Base-by-base conservation (phyloP, 2,797 vertebrate species). In the Sebastes vulpes region DNA sequence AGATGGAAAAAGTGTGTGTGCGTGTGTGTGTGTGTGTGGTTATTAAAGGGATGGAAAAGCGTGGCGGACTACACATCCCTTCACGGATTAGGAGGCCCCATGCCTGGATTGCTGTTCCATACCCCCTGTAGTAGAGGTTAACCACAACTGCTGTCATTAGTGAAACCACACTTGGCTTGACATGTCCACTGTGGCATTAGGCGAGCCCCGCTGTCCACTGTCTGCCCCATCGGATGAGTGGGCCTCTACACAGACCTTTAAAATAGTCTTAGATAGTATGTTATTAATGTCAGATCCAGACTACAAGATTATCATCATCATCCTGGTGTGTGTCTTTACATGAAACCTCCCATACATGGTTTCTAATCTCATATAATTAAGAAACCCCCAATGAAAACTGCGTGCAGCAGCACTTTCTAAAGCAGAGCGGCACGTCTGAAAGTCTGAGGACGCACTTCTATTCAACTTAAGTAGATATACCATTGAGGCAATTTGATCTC, bases 231-330 rank as follows among this genome's bases (percentile, higher is more conserved):
- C 42, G 72, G 70, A 88, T 85, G 77, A 81, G 66, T 77, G 74
- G 60, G 81, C 71, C 82, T 81, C 46, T 32, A 42, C 10, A 60
- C 71, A 85, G 35, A 46, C 32, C 35, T 89, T 76, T 75, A 88
- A 92, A 94, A 94, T 90, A 90, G 83, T 75, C 69, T 25, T 12
- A 64, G 59, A 85, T 75, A 92, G 85, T 75, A 72, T 94, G 87
- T 90, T 75, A 94, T 93, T 94, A 94, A 94, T 94, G 91, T 92
- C 89, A 86, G 68, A 85, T 73, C 80, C 79, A 91, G 90, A 87
- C 81, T 73, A 68, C 77, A 85, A 86, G 86, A 94, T 91, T 79
- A 95, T 90, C 75, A 85, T 91, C 73, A 67, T 91, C 77, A 81
- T 77, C 75, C 74, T 50, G 75, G 69, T 53, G 53, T 65, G 70